These are phyloP conservation scores for Nycticorax nycticorax DNA, from an alignment of 2,113 vertebrate species.

Conservation along the genomic window DNA sequence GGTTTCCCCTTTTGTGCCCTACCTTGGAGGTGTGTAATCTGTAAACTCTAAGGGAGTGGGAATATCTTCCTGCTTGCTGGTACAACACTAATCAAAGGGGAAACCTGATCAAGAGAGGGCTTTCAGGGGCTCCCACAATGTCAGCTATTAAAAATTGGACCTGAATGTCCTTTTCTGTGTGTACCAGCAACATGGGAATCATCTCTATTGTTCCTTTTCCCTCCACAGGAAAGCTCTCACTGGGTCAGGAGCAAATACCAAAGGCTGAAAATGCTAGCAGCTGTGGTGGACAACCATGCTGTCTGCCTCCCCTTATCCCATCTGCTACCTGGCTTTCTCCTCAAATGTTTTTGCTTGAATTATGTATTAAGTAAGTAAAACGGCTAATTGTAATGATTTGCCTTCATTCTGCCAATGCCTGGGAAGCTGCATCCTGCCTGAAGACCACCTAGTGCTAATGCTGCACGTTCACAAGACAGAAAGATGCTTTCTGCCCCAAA, in stretches of 20 bases:
- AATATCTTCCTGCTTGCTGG: neutral
- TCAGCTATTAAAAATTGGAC: neutral
- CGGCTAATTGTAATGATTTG: accelerated
- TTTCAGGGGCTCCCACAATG: neutral
- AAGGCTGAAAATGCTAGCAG: neutral
- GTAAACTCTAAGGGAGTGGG: neutral
- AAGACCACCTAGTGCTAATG: neutral
- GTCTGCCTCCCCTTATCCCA: neutral
- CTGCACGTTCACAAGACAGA: neutral
- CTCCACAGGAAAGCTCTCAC: neutral
- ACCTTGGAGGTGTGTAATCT: neutral
- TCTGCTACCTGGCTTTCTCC: neutral
- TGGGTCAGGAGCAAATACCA: neutral
- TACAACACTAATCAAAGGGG: neutral
- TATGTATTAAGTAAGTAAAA: neutral
- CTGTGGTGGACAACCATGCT: neutral
- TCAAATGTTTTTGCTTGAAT: neutral
- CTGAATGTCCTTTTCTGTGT: neutral
- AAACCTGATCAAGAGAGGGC: neutral
- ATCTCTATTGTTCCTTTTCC: neutral
- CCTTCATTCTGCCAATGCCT: neutral
- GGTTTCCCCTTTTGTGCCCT: neutral
- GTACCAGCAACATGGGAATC: neutral
- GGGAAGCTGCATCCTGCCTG: neutral
- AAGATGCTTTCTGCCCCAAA: neutral